Evolutionary conservation across 2,888 invertebrate species (phyloP).

Genomic region (Drosophila kuntzei): DNA sequence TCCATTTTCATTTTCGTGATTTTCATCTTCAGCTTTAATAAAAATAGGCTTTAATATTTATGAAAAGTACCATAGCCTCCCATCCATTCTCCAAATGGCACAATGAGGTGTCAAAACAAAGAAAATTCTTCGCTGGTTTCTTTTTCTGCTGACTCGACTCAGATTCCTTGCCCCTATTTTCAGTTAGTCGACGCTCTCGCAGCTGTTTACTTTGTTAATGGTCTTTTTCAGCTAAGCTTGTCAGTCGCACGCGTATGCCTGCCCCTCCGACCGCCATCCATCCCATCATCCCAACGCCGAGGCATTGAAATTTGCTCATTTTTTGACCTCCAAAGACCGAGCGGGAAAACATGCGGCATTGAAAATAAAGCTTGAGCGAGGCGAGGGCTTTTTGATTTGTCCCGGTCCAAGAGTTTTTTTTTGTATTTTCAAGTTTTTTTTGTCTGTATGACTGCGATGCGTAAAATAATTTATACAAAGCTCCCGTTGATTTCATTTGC

Average conservation of each 20-base stretch:
- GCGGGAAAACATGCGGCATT: slow-evolving; percentile 56
- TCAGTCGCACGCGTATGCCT: slow-evolving; percentile 60
- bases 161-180: slow-evolving; percentile 50
- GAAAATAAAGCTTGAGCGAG: slow-evolving; percentile 45
- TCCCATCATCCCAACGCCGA: neutral
- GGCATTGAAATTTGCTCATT: slow-evolving; percentile 69
- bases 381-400: slow-evolving; percentile 66
- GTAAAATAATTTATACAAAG: slow-evolving; percentile 78
- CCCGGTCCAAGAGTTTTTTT: slow-evolving; percentile 34
- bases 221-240: slow-evolving; percentile 79
- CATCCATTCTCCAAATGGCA: slow-evolving; percentile 25
- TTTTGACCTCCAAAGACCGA: slow-evolving; percentile 65
- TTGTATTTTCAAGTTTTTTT: slow-evolving; percentile 17
- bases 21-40: slow-evolving; percentile 7
- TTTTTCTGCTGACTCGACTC: slow-evolving; percentile 65
- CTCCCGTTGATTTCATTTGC: slow-evolving; percentile 69
- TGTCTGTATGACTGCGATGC: slow-evolving; percentile 53
- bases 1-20: too few relatives aligned
- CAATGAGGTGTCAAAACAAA: slow-evolving; percentile 80
- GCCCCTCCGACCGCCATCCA: neutral
- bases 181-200: slow-evolving; percentile 59
- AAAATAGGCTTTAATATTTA: slow-evolving; percentile 47
- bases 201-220: slow-evolving; percentile 82
- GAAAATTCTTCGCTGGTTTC: slow-evolving; percentile 56
- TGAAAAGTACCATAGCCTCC: slow-evolving; percentile 17